These are phyloP conservation scores for Balearica regulorum DNA, from an alignment of 2,797 vertebrate genomes.

Conservation along the genomic window DNA sequence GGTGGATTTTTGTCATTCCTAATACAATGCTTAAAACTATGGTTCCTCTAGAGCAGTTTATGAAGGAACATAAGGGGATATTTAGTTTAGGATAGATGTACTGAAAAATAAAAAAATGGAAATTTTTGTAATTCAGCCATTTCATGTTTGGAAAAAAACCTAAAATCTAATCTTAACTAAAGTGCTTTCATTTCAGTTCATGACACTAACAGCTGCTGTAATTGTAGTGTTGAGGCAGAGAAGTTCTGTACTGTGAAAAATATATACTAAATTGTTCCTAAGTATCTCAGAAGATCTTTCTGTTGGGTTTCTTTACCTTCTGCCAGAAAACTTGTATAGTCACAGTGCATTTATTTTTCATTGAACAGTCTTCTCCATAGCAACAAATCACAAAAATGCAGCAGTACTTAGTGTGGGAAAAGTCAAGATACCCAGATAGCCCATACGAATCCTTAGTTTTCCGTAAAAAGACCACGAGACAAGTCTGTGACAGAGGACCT, in stretches of 20 bases:
- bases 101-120: not conserved
- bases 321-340: not conserved
- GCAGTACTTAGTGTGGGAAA: not conserved
- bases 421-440: not conserved
- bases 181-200: slow-evolving; percentile 44
- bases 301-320: slow-evolving; percentile 7
- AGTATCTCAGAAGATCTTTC: slow-evolving; percentile 28
- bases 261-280: slow-evolving; percentile 42
- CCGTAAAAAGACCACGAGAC: not conserved
- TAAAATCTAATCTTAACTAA: slow-evolving; percentile 19
- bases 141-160: slow-evolving; percentile 39
- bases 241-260: slow-evolving; percentile 28
- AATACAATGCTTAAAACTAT: not conserved
- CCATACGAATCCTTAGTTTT: not conserved
- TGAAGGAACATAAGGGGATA: not conserved
- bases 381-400: not conserved
- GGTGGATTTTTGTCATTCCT: not conserved
- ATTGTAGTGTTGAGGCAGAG: slow-evolving; percentile 24
- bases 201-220: slow-evolving; percentile 60
- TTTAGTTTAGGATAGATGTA: not conserved
- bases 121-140: not conserved
- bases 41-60: not conserved
- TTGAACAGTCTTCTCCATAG: slow-evolving; percentile 11
- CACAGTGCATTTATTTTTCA: slow-evolving; percentile 6
- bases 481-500: not conserved